phyloP scores from a whole-genome alignment of 1,140 invertebrate genomes.

The Sinella curviseta region DNA sequence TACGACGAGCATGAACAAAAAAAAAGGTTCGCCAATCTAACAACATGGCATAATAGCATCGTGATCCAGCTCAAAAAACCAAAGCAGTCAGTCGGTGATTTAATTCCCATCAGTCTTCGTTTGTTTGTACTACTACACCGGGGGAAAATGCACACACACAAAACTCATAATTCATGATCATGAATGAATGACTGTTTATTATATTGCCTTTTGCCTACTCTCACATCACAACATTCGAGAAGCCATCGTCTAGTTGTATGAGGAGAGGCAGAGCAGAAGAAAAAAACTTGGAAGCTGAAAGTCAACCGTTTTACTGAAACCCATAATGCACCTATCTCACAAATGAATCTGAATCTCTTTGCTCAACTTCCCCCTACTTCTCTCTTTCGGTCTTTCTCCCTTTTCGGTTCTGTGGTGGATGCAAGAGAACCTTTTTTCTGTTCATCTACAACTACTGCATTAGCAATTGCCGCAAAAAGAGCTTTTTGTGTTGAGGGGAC shows the following conservation, averaged over 20 bases:
- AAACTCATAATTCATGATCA: background rate
- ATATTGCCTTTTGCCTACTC: no score
- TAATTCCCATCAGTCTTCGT: slow-evolving; percentile 8
- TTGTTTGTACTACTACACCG: background rate
- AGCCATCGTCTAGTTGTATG: no score
- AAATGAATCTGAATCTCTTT: background rate
- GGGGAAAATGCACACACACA: background rate
- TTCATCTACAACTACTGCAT: no score
- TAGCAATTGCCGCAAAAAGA: no score
- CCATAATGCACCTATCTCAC: background rate
- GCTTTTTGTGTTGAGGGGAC: no score
- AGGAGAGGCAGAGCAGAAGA: background rate
- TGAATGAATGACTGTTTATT: background rate
- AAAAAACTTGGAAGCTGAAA: background rate
- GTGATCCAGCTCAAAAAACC: background rate
- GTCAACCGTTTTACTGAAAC: background rate
- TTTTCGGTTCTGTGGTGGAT: background rate
- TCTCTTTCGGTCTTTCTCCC: background rate
- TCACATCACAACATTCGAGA: no score
- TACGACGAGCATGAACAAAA: no score
- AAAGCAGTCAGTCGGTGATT: background rate
- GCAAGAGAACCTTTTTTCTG: no score
- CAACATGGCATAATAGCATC: no score
- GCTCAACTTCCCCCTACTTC: background rate
- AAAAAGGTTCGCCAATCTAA: no score